A percentile compares a stretch with the other conserved stretches of the same genome.
Conservation (phyloP, 2,797 vertebrate species). For the Lateolabrax maculatus region DNA sequence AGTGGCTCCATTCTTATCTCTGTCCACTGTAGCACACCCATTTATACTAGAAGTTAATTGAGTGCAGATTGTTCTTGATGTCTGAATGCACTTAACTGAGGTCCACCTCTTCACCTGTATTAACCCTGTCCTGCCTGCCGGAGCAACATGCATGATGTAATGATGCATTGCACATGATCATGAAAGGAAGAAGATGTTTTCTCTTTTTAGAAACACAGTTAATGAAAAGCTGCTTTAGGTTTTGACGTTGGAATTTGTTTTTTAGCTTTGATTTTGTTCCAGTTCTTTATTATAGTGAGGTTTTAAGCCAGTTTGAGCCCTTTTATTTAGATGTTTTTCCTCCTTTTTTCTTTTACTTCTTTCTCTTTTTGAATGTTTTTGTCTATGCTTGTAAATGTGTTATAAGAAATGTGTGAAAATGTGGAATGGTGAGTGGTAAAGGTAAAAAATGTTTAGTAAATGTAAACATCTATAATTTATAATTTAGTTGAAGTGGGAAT, state of each 20-base stretch:
- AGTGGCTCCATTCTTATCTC: constrained; percentile 31
- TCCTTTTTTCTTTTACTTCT: background rate
- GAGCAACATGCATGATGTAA: background rate
- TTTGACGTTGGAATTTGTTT: background rate
- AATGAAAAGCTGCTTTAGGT: background rate
- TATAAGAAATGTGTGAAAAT: background rate
- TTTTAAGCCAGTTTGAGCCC: background rate
- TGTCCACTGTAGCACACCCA: constrained; percentile 7
- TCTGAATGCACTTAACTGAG: constrained; percentile 28
- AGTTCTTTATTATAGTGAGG: background rate
- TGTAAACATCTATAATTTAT: background rate
- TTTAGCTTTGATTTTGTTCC: constrained; percentile 14
- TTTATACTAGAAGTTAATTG: constrained; percentile 26
- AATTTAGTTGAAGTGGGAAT: background rate
- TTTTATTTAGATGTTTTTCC: background rate
- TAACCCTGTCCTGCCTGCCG: constrained; percentile 7
- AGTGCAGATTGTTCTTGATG: constrained; percentile 22
- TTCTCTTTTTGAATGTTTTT: background rate
- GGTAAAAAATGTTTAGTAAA: background rate
- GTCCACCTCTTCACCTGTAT: constrained; percentile 31
- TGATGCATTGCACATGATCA: background rate
- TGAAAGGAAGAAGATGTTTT: background rate
- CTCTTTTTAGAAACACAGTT: background rate
- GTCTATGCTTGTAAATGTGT: background rate
- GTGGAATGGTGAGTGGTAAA: background rate